These are phyloP conservation scores for Alethe castanea DNA, from an alignment of 2,113 vertebrate genomes.

Conservation along the genomic window DNA sequence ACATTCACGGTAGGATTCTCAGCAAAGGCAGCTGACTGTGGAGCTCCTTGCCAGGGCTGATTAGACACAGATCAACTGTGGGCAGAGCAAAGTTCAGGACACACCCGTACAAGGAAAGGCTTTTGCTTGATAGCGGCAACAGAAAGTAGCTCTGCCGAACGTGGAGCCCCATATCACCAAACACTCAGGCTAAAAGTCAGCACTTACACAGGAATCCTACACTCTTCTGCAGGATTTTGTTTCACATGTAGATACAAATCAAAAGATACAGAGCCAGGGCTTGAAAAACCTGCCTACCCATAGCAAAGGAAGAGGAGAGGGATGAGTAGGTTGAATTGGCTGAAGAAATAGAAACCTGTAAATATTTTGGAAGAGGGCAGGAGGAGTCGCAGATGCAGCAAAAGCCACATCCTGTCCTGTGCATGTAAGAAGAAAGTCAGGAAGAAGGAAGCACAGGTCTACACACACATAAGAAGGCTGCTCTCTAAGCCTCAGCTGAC, in stretches of 20 bases:
- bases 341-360: neutral
- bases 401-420: neutral
- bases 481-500: neutral
- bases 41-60: neutral
- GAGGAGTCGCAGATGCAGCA: neutral
- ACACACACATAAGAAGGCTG: neutral
- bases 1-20: accelerated
- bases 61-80: neutral
- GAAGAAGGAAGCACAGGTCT: neutral
- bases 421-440: accelerated
- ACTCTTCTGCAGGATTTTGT: neutral
- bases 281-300: neutral
- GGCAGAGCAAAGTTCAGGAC: slow-evolving; percentile 19
- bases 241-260: neutral
- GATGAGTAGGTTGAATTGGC: neutral
- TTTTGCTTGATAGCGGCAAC: neutral
- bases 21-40: neutral
- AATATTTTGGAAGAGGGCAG: neutral
- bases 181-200: neutral
- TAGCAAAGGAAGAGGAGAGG: neutral
- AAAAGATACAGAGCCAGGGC: neutral
- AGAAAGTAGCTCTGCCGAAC: neutral
- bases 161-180: accelerated
- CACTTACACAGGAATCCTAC: neutral
- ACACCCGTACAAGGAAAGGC: neutral